Percentiles rank a stretch among this genome's conserved stretches.
Evolutionary conservation across 2,113 vertebrate species (phyloP).

Genomic region (Podiceps cristatus): DNA sequence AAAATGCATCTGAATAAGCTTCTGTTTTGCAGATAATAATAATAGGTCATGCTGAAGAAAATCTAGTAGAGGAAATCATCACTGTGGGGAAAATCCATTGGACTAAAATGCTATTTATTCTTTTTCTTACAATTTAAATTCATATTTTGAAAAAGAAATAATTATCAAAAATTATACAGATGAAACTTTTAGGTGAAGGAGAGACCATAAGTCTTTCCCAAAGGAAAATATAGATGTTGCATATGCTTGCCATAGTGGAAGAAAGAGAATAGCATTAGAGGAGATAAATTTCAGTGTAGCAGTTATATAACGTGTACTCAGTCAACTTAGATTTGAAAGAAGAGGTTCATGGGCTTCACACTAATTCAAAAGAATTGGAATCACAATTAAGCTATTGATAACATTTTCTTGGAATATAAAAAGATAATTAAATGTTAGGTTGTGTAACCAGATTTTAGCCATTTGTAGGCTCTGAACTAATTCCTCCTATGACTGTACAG

Average conservation of each 20-base stretch:
- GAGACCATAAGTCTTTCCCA: background rate
- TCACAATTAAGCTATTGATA: background rate
- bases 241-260: background rate
- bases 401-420: background rate
- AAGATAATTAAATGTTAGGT: background rate
- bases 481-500: background rate
- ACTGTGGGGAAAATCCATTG: background rate
- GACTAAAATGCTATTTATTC: background rate
- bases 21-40: background rate
- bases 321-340: background rate
- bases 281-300: background rate
- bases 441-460: background rate
- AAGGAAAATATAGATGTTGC: background rate
- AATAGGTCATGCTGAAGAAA: background rate
- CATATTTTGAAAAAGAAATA: background rate
- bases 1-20: background rate
- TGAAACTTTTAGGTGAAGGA: background rate
- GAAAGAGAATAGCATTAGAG: background rate
- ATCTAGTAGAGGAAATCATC: background rate
- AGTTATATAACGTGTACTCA: background rate
- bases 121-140: background rate
- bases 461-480: background rate
- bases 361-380: background rate
- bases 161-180: background rate
- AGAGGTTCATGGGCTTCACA: background rate